Percentiles rank a stretch among this genome's conserved stretches.
phyloP scores from a whole-genome alignment of 1,140 invertebrate genomes.

The Dendroctonus valens region DNA sequence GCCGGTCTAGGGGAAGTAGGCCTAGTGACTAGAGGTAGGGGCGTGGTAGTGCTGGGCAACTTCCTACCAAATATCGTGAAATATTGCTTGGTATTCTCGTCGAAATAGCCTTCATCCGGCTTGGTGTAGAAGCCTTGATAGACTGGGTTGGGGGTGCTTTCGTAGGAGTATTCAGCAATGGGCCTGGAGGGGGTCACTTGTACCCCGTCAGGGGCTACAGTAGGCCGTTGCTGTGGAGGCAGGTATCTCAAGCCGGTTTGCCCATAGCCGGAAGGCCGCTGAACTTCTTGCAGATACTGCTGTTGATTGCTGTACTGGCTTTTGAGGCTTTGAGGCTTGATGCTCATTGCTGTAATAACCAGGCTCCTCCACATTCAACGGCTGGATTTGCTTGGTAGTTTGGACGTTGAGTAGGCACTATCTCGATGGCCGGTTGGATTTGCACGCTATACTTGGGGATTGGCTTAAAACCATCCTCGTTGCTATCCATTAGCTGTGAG shows the following conservation, averaged over 20 bases:
- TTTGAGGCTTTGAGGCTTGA: constrained; percentile 15
- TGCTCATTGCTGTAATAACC: constrained; percentile 46
- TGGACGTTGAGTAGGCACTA: constrained; percentile 38
- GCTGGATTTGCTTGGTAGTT: constrained; percentile 49
- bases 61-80: constrained; percentile 76
- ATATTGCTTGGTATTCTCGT: constrained; percentile 74
- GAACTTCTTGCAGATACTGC: constrained; percentile 27
- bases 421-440: constrained; percentile 47
- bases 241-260: constrained; percentile 11
- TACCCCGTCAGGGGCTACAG: constrained; percentile 1
- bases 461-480: constrained; percentile 60
- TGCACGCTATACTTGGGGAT: constrained; percentile 63
- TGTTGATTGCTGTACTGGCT: too few relatives aligned
- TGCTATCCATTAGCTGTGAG: constrained; percentile 46
- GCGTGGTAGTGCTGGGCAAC: constrained; percentile 56
- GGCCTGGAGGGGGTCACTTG: constrained; percentile 32
- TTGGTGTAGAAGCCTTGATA: constrained; percentile 68
- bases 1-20: constrained; percentile 15
- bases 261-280: background rate
- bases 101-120: constrained; percentile 67
- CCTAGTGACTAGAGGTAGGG: constrained; percentile 39
- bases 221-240: constrained; percentile 34
- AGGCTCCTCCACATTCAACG: constrained; percentile 50
- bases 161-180: constrained; percentile 43
- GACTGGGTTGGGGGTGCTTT: constrained; percentile 61